Percentiles rank a stretch among this genome's conserved stretches.
Conservation (phyloP, 2,113 vertebrate genomes). For the Xenopus tropicalis region DNA sequence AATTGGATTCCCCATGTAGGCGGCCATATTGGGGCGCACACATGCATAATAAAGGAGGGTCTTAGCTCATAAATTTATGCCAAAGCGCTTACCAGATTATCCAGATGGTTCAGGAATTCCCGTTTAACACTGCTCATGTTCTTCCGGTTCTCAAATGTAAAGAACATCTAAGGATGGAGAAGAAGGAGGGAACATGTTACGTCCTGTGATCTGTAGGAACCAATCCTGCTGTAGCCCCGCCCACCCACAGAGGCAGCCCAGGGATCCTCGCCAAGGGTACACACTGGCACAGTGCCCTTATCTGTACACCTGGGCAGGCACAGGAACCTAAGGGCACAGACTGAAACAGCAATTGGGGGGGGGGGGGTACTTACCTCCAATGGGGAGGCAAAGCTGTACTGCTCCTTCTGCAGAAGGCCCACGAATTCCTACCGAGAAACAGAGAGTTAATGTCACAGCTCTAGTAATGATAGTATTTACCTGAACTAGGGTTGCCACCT, state of each 20-base stretch:
- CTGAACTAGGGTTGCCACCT: too few species aligned
- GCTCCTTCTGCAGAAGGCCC: not conserved
- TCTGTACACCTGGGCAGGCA: too few species aligned
- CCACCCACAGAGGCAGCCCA: not conserved
- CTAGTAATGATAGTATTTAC: too few species aligned
- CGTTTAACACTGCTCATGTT: not conserved
- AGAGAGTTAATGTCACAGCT: too few species aligned
- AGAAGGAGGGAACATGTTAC: not conserved
- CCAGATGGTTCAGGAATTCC: not conserved
- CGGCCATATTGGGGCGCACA: too few species aligned
- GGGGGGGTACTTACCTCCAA: not conserved
- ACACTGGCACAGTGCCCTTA: too few species aligned
- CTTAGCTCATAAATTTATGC: too few species aligned
- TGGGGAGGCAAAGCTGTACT: constrained; percentile 11
- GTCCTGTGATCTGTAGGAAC: too few species aligned
- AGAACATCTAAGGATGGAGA: constrained; percentile 17
- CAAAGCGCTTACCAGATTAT: not conserved
- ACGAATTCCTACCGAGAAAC: constrained; percentile 23
- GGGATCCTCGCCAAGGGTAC: not conserved
- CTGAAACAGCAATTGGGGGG: not conserved
- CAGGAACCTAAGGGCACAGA: too few species aligned
- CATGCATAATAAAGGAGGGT: too few species aligned
- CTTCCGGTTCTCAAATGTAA: constrained; percentile 4
- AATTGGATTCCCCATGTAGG: too few species aligned
- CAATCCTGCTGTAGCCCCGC: too few species aligned